Base-by-base conservation (phyloP, 2,888 invertebrate species). In the Calameuta filiformis region DNA sequence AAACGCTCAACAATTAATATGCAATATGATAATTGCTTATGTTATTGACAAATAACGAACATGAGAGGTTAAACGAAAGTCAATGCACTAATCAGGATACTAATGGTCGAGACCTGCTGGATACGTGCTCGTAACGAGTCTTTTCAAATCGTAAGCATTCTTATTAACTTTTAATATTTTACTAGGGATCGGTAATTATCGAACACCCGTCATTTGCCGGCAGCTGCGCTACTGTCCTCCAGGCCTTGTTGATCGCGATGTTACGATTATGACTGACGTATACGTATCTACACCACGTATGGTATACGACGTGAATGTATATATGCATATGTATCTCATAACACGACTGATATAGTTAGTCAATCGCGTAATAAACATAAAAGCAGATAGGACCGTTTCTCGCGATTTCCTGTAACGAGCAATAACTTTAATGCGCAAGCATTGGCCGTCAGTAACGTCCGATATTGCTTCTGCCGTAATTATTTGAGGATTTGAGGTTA, bases 131-230 rank as follows among this genome's bases (percentile, higher is more conserved):
- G 1, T 23, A 9, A 15, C 23, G 56, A 56, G 23, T 56, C 23
- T 56, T 9, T 23, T 56, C 23, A 23, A 56, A 56, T 23, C 23
- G 56, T 56, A 56, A 23, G 56, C 2, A 23, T 56, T n/a, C 33
- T 4, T 71, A 71, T 71, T 31, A 71, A 31, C 34, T 71, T 71
- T 71, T 71, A 71, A 71, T 71, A 71, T 34, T 33, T 71, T 71
- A 71, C 71, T 34, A 12, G 15, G 31, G 30, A 71, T 33, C 15
- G 33, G 12, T 71, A 71, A 71, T 71, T 71, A 34, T 71, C 71
- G 71, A 71, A 11, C 71, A 71, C 34, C 23, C 71, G 71, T 33
- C 71, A 23, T 33, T 12, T 34, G 12, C 6, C 6, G 33, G 71
- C 71, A 71, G 71, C 71, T 34, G 71, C 71, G 30, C 34, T 71